These are phyloP conservation scores for Anolis apletophallus DNA, from an alignment of 2,797 vertebrate species.

Conservation along the genomic window DNA sequence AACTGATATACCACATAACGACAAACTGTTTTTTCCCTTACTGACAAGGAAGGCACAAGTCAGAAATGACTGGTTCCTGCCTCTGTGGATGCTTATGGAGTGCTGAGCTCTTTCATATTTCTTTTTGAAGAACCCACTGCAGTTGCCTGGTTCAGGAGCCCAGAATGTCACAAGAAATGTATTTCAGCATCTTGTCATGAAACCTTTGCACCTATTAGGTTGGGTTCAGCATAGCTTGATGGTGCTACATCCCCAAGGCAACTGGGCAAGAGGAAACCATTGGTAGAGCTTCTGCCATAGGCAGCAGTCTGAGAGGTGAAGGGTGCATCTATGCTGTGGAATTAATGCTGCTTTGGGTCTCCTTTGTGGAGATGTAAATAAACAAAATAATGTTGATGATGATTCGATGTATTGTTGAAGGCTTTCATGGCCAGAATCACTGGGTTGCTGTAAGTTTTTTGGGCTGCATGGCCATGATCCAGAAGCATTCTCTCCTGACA, in stretches of 20 bases:
- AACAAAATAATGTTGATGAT: too few species aligned
- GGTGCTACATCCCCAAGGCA: background rate
- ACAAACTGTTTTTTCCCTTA: conserved; percentile 42
- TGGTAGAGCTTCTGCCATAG: background rate
- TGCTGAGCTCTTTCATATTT: background rate
- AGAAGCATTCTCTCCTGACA: too few species aligned
- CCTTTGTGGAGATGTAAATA: too few species aligned
- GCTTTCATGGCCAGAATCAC: too few species aligned
- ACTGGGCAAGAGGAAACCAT: background rate
- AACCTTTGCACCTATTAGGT: background rate
- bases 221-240: background rate
- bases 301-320: background rate
- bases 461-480: too few species aligned
- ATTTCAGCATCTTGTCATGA: background rate
- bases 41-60: conserved; percentile 45
- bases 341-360: too few species aligned
- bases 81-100: conserved; percentile 33
- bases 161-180: background rate
- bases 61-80: conserved; percentile 58
- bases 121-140: background rate
- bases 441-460: too few species aligned
- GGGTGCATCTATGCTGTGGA: too few species aligned
- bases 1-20: conserved; percentile 46
- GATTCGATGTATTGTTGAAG: too few species aligned
- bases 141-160: background rate